These are phyloP conservation scores for Drosophila nigritarsus DNA, from an alignment of 2,888 invertebrate genomes.

Conservation along the genomic window DNA sequence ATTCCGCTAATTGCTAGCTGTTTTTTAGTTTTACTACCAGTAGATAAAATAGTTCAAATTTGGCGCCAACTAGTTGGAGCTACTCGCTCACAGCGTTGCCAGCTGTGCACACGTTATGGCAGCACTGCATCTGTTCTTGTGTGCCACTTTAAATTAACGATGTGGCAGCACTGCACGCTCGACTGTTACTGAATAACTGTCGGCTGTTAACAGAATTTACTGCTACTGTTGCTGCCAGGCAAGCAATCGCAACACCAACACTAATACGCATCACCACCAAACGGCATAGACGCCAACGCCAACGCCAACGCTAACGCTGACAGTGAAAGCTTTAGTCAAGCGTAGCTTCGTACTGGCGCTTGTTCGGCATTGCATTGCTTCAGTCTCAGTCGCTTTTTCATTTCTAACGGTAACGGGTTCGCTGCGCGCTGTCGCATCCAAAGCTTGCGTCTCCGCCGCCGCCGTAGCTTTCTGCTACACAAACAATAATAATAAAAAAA, in stretches of 20 bases:
- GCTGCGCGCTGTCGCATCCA: slow-evolving; percentile 35
- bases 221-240: slow-evolving; percentile 37
- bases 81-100: slow-evolving; percentile 31
- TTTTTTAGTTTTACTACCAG: neutral
- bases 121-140: slow-evolving; percentile 9
- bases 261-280: slow-evolving; percentile 15
- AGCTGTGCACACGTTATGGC: slow-evolving; percentile 25
- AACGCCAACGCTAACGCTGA: slow-evolving; percentile 17
- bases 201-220: slow-evolving; percentile 15
- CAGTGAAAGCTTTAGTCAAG: slow-evolving; percentile 53
- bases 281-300: slow-evolving; percentile 7
- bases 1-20: neutral
- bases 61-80: slow-evolving; percentile 24
- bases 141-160: slow-evolving; percentile 4
- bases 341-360: slow-evolving; percentile 42
- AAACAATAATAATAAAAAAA: slow-evolving; percentile 75
- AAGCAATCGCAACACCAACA: slow-evolving; percentile 37
- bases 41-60: slow-evolving; percentile 26
- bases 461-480: slow-evolving; percentile 59
- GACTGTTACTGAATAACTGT: slow-evolving; percentile 18
- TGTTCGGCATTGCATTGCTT: slow-evolving; percentile 45
- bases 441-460: slow-evolving; percentile 40
- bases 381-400: slow-evolving; percentile 53
- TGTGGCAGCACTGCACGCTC: slow-evolving; percentile 32
- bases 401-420: slow-evolving; percentile 63